Evolutionary conservation across 2,888 invertebrate genomes (phyloP).

Genomic region (Temnothorax ravouxi): DNA sequence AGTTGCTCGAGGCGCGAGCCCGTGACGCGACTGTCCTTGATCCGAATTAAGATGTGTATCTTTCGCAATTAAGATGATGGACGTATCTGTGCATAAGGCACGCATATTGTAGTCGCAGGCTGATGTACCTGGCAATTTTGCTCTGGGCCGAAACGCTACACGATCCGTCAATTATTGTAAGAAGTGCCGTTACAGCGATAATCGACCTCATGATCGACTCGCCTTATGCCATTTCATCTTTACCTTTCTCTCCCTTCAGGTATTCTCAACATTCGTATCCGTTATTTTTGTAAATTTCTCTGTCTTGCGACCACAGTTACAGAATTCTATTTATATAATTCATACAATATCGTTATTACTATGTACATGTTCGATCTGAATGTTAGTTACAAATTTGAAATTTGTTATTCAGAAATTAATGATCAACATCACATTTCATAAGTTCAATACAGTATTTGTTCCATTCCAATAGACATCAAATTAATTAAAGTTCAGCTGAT

Average conservation of each 20-base stretch:
- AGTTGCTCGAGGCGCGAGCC: conserved; percentile 52
- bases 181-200: conserved; percentile 74
- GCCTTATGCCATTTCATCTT: conserved; percentile 74
- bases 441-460: background rate
- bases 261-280: conserved; percentile 49
- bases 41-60: conserved; percentile 69
- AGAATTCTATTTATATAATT: background rate
- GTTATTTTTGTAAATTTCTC: conserved; percentile 60
- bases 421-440: background rate
- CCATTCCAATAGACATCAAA: background rate
- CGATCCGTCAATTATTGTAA: conserved; percentile 76
- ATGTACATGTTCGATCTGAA: background rate
- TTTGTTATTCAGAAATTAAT: background rate
- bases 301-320: background rate
- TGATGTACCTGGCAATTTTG: conserved; percentile 54
- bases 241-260: conserved; percentile 70
- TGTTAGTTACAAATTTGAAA: background rate
- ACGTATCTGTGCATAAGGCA: conserved; percentile 46
- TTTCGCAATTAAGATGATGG: conserved; percentile 64
- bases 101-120: conserved; percentile 48
- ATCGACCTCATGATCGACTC: conserved; percentile 72
- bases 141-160: conserved; percentile 67
- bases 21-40: conserved; percentile 68
- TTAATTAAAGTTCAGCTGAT: conserved; percentile 21
- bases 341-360: background rate